phyloP scores from a whole-genome alignment of 2,888 invertebrate genomes.

The Mamestra brassicae region DNA sequence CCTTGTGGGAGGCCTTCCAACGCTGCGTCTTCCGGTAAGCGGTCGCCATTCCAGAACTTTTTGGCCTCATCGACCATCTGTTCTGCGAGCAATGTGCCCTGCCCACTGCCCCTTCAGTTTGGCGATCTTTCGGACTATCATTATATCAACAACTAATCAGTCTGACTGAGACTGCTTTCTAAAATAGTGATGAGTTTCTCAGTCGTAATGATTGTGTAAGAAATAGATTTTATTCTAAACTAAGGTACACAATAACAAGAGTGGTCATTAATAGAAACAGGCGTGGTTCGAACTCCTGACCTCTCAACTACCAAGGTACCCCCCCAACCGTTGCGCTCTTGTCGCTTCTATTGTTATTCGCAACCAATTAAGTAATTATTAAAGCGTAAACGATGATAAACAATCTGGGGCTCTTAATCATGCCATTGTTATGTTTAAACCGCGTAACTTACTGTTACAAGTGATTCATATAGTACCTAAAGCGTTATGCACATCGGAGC shows the following conservation, averaged over 20 bases:
- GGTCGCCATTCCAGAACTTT: too few species aligned
- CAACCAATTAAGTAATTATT: conserved; percentile 50
- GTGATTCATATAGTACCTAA: conserved; percentile 25
- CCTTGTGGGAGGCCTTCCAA: too few species aligned
- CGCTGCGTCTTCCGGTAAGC: too few species aligned
- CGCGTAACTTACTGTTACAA: conserved; percentile 23
- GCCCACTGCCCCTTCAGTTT: too few species aligned
- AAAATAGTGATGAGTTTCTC: too few species aligned
- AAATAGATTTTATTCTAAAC: too few species aligned
- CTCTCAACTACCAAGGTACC: conserved; percentile 1
- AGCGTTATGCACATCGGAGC: background rate
- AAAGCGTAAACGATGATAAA: conserved; percentile 49
- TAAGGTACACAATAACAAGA: background rate
- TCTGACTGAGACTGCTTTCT: too few species aligned
- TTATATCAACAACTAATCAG: too few species aligned
- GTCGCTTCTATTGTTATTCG: conserved; percentile 41
- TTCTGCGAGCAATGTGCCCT: too few species aligned
- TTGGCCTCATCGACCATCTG: too few species aligned
- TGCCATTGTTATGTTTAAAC: conserved; percentile 42
- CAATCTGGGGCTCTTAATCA: conserved; percentile 35
- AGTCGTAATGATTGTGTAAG: too few species aligned
- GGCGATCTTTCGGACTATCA: too few species aligned
- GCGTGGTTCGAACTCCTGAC: background rate
- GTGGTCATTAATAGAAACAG: background rate
- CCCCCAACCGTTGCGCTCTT: conserved; percentile 3